These are phyloP conservation scores for Temnothorax curvispinosus DNA, from an alignment of 1,140 invertebrate genomes.

Conservation along the genomic window DNA sequence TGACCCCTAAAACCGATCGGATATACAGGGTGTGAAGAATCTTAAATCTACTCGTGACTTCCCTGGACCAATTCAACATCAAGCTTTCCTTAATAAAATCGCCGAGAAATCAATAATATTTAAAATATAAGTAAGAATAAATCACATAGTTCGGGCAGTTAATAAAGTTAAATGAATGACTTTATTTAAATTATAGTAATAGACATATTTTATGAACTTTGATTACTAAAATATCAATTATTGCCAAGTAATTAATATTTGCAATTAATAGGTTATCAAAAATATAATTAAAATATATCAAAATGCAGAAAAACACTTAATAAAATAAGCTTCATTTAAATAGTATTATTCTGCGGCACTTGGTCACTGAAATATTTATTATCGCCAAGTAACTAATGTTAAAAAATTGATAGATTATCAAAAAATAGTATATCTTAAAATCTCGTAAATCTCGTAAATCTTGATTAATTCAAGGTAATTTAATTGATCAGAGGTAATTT, in stretches of 20 bases:
- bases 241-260: not conserved
- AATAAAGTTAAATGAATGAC: not conserved
- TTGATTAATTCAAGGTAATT: not conserved
- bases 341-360: not conserved
- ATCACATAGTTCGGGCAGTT: not conserved
- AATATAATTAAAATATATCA: not conserved
- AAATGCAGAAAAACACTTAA: not conserved
- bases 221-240: not conserved
- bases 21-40: not conserved
- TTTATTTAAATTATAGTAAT: not conserved
- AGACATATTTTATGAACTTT: not conserved
- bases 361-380: not conserved
- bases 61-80: not conserved
- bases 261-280: not conserved
- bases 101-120: not conserved
- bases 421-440: not conserved
- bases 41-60: not conserved
- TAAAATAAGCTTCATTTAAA: not conserved
- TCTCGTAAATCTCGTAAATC: not conserved
- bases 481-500: not conserved
- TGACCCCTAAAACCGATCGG: conserved; percentile 64
- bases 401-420: not conserved
- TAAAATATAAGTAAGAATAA: not conserved
- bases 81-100: not conserved
- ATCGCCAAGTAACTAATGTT: not conserved